These are phyloP conservation scores for Onthophagus taurus DNA, from an alignment of 1,140 invertebrate genomes.

Conservation along the genomic window DNA sequence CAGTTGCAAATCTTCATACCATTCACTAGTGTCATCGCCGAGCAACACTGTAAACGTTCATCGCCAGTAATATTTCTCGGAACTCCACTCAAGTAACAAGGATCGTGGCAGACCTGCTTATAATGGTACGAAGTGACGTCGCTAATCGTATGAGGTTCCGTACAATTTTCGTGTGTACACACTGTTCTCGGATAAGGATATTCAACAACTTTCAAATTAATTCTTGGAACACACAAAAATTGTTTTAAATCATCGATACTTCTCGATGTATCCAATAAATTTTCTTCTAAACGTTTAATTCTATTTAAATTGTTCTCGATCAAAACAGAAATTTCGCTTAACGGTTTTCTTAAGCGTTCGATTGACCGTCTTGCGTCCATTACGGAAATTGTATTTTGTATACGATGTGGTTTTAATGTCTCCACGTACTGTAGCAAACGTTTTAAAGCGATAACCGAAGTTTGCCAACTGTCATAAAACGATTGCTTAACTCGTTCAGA, in stretches of 20 bases:
- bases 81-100: background rate
- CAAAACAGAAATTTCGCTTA: conserved; percentile 30
- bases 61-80: conserved; percentile 5
- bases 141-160: conserved; percentile 21
- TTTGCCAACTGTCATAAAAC: background rate
- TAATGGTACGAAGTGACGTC: conserved; percentile 2
- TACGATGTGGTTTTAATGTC: conserved; percentile 25
- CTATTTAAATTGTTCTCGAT: conserved; percentile 27
- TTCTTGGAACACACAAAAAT: conserved; percentile 28
- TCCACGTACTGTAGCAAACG: conserved; percentile 26
- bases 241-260: conserved; percentile 23
- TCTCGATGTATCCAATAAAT: conserved; percentile 17
- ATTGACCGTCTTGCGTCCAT: conserved; percentile 32
- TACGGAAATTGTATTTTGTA: conserved; percentile 26
- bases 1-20: background rate
- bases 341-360: conserved; percentile 26
- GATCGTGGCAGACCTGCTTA: conserved; percentile 7
- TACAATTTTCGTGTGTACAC: conserved; percentile 25
- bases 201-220: conserved; percentile 24
- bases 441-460: background rate
- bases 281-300: conserved; percentile 19
- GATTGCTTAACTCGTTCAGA: background rate
- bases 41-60: background rate
- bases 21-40: background rate
- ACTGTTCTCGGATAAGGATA: conserved; percentile 29